Evolutionary conservation across 53 echinoderm and acorn worm genomes (phyloP).

Genomic region (Patiria pectinifera): DNA sequence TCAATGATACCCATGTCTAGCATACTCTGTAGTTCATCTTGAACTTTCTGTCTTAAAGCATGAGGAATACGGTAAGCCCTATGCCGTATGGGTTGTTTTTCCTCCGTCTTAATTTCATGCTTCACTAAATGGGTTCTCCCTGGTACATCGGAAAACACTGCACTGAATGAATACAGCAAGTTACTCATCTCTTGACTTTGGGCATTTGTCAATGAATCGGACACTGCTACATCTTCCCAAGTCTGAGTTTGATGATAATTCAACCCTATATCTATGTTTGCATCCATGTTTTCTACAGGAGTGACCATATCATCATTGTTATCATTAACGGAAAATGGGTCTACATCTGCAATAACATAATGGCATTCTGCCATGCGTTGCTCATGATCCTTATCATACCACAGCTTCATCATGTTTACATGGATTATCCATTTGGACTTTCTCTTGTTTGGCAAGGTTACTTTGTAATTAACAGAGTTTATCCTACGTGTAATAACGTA

Average conservation of each 20-base stretch:
- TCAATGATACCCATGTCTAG: constrained; percentile 53
- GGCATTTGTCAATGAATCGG: constrained; percentile 26
- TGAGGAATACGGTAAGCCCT: constrained; percentile 25
- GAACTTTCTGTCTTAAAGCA: constrained; percentile 24
- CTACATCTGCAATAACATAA: constrained; percentile 40
- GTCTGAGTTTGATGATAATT: constrained; percentile 52
- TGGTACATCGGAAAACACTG: constrained; percentile 51
- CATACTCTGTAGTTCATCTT: constrained; percentile 53
- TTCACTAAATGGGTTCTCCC: constrained; percentile 31
- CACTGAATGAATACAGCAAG: not conserved
- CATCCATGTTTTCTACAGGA: not conserved
- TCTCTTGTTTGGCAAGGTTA: constrained; percentile 45
- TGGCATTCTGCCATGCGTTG: constrained; percentile 44
- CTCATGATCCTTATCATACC: constrained; percentile 36
- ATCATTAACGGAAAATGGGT: constrained; percentile 21
- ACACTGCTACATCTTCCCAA: constrained; percentile 43
- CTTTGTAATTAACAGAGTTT: constrained; percentile 48
- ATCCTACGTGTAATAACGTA: constrained; percentile 21
- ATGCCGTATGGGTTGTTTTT: constrained; percentile 31
- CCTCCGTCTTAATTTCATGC: constrained; percentile 24
- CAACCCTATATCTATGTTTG: constrained; percentile 7
- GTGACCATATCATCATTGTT: not conserved
- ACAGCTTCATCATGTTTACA: constrained; percentile 62
- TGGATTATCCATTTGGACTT: constrained; percentile 52
- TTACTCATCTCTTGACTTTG: constrained; percentile 17